Base-by-base conservation (phyloP, 2,797 vertebrate species). In the Molossus alvarezi region DNA sequence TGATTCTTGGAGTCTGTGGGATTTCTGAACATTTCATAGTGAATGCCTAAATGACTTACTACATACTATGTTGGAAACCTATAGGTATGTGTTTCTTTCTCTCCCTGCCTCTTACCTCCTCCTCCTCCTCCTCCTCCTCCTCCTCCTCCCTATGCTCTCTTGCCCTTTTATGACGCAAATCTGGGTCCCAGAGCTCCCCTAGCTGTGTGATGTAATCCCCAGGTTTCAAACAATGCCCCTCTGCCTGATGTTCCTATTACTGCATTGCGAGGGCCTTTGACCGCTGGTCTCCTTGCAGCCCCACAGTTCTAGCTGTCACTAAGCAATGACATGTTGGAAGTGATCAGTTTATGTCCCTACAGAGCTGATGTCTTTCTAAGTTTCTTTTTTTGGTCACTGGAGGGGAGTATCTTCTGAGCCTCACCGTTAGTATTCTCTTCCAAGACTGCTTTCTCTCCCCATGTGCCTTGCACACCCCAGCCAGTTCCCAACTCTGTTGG, bases 11-110 rank as follows among this genome's bases (percentile, higher is more conserved):
- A 88, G 62, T 80, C 62, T 88, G 3, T 83, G 41, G 51, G 48
- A 92, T 96, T 94, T 95, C 55, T 77, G 75, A 95, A 72, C 45
- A 77, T 71, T 92, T 93, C 51, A 45, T 64, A 90, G 71, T 45
- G 86, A 21, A 87, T 69, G 25, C 21, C 64, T 94, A 84, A 45
- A 6, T 76, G 88, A 82, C 64, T 92, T 95, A 76, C 4, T 79
- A 10, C 12, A 17, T 23, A 62, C 55, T 75, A 91, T 73, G 33
- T 29, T 87, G 55, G 51, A 95, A 92, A 76, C 33, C 10, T 87
- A 0, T 75, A 4, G 58, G 55, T 94, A 27, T n/a, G 6, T 93
- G 37, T 69, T 20, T 48, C 23, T 27, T 67, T 95, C 1, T 58
- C 72, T 82, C 73, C 23, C 84, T 94, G 45, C 14, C 33, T 48